These are phyloP conservation scores for Pharmacophagus antenor DNA, from an alignment of 2,888 invertebrate genomes.

Conservation along the genomic window DNA sequence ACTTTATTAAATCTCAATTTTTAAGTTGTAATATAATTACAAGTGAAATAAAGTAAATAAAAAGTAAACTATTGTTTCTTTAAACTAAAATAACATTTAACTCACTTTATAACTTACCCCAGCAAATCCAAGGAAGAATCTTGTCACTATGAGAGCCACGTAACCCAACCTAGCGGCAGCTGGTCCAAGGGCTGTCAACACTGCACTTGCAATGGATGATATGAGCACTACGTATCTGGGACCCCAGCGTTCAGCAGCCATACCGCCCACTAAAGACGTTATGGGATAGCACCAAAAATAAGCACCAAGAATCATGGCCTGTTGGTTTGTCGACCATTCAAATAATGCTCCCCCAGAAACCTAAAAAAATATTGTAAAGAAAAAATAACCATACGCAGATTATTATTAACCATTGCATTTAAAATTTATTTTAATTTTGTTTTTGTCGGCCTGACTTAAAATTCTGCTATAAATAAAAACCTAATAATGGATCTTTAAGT, in stretches of 20 bases:
- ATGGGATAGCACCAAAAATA: slow-evolving; percentile 87
- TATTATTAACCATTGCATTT: not conserved
- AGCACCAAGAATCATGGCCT: slow-evolving; percentile 83
- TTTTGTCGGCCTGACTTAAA: too few relatives aligned
- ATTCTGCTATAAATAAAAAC: too few relatives aligned
- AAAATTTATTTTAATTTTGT: too few relatives aligned
- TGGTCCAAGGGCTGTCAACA: slow-evolving; percentile 82
- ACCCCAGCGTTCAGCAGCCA: slow-evolving; percentile 84
- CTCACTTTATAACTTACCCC: slow-evolving; percentile 80
- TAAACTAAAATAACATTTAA: too few relatives aligned
- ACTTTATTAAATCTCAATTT: too few relatives aligned
- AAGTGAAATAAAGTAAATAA: too few relatives aligned
- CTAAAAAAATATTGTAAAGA: slow-evolving; percentile 32
- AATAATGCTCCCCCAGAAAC: slow-evolving; percentile 54
- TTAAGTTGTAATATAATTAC: too few relatives aligned
- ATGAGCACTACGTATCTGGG: slow-evolving; percentile 81
- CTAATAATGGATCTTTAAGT: too few relatives aligned
- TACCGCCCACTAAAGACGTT: slow-evolving; percentile 84
- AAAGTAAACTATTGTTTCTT: too few relatives aligned
- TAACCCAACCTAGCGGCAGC: slow-evolving; percentile 80
- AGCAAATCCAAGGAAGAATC: slow-evolving; percentile 83
- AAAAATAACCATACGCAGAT: not conserved
- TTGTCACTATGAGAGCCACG: slow-evolving; percentile 75
- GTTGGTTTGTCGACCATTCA: slow-evolving; percentile 82
- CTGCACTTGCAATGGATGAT: slow-evolving; percentile 70